phyloP scores from a whole-genome alignment of 2,888 invertebrate species.

The Scaptomyza tumidula region DNA sequence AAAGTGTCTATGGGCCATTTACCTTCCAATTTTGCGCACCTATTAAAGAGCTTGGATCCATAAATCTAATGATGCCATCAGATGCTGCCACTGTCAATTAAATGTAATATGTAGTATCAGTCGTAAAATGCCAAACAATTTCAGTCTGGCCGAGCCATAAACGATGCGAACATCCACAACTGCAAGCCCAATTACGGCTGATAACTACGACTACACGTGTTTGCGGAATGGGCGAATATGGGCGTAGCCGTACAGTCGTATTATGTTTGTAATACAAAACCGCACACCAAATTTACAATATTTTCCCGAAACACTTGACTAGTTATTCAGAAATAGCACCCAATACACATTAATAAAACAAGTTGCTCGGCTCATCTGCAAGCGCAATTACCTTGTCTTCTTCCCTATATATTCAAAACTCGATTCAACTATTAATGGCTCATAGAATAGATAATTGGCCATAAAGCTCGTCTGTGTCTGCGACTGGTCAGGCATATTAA shows the following conservation, averaged over 20 bases:
- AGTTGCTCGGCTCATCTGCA: conserved; percentile 4
- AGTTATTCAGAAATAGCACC: background rate
- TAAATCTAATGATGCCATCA: conserved; percentile 30
- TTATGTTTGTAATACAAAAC: conserved; percentile 59
- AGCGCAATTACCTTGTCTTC: conserved; percentile 22
- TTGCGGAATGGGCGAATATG: conserved; percentile 10
- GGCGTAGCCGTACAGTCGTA: conserved; percentile 41
- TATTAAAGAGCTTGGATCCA: background rate
- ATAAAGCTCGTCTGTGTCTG: conserved; percentile 68
- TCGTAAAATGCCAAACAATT: conserved; percentile 53
- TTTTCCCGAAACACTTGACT: conserved; percentile 24
- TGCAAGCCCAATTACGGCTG: conserved; percentile 58
- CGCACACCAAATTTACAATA: conserved; percentile 36
- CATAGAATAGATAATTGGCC: conserved; percentile 77
- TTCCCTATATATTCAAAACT: conserved; percentile 58
- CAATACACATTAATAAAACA: conserved; percentile 12
- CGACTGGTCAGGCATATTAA: conserved; percentile 71
- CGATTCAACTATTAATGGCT: conserved; percentile 66
- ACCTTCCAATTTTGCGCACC: conserved; percentile 31
- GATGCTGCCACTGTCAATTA: conserved; percentile 62
- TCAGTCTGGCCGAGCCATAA: conserved; percentile 45
- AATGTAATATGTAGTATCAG: conserved; percentile 60
- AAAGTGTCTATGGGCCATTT: conserved; percentile 17
- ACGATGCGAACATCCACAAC: conserved; percentile 33
- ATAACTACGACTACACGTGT: conserved; percentile 11